Percentiles rank a stretch among this genome's conserved stretches.
Conservation (phyloP, 2,113 vertebrate genomes). For the Rattus rattus region DNA sequence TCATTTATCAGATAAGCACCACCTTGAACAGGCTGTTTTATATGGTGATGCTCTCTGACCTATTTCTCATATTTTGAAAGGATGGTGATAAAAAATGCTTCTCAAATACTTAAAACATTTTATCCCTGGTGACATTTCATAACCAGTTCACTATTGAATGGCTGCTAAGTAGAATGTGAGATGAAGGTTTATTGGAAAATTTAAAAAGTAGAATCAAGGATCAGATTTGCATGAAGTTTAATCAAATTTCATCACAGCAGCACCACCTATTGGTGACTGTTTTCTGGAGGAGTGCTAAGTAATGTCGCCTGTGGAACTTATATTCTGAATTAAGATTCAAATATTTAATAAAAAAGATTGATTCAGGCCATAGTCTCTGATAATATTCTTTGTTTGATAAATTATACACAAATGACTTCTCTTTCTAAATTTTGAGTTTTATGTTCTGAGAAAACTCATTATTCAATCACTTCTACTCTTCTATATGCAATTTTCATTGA, state of each 20-base stretch:
- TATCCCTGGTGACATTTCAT: slow-evolving; percentile 68
- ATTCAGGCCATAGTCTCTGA: neutral
- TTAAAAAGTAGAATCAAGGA: slow-evolving; percentile 38
- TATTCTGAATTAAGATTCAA: slow-evolving; percentile 18
- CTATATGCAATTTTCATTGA: too few relatives aligned
- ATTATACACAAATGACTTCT: neutral
- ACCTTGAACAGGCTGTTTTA: slow-evolving; percentile 74
- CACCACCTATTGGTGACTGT: slow-evolving; percentile 75
- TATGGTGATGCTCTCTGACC: slow-evolving; percentile 73
- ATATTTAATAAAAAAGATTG: neutral
- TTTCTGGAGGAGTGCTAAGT: slow-evolving; percentile 29
- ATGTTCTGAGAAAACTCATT: neutral
- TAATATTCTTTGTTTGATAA: neutral
- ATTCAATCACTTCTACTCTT: neutral
- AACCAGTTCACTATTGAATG: slow-evolving; percentile 64
- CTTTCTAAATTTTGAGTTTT: neutral
- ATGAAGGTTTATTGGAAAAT: slow-evolving; percentile 24
- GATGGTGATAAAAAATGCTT: slow-evolving; percentile 66
- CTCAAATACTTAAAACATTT: slow-evolving; percentile 68
- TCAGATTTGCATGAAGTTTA: slow-evolving; percentile 64
- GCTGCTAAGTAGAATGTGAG: slow-evolving; percentile 60
- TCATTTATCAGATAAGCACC: slow-evolving; percentile 79
- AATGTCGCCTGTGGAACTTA: neutral
- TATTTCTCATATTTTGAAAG: slow-evolving; percentile 74
- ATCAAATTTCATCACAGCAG: slow-evolving; percentile 73